Percentiles rank a stretch among this genome's conserved stretches.
Evolutionary conservation across 2,797 vertebrate species (phyloP).

Genomic region (Cichlasoma orientale): DNA sequence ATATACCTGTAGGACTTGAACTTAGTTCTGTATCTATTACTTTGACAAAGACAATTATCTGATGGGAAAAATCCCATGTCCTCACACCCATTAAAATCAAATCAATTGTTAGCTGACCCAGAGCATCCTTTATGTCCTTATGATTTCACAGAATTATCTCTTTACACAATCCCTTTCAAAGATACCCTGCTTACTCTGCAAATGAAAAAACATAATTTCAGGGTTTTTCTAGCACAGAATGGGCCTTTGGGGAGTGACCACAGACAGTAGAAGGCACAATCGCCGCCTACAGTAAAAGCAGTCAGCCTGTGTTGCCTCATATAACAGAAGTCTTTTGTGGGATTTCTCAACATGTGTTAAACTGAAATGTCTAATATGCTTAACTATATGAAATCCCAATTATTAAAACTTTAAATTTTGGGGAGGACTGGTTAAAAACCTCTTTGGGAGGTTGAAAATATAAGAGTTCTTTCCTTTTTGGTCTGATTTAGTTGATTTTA

Average conservation of each 20-base stretch:
- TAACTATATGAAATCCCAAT: too few relatives aligned
- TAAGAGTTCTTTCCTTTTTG: neutral
- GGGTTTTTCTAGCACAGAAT: neutral
- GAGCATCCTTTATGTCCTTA: neutral
- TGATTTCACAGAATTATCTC: slow-evolving; percentile 6
- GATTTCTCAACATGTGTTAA: neutral
- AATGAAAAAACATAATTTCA: neutral
- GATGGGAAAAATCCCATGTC: slow-evolving; percentile 16
- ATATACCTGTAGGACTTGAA: slow-evolving; percentile 5
- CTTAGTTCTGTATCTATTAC: slow-evolving; percentile 10
- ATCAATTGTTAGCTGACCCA: slow-evolving; percentile 7
- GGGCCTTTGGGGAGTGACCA: neutral
- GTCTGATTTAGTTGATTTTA: neutral
- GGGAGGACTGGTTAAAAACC: neutral
- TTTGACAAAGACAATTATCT: slow-evolving; percentile 41
- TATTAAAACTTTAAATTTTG: neutral
- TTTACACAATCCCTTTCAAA: neutral
- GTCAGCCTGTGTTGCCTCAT: neutral
- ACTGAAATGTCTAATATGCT: neutral
- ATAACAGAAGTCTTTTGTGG: neutral
- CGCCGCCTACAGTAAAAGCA: neutral
- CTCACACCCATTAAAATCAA: slow-evolving; percentile 6
- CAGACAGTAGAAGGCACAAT: neutral
- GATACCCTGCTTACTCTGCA: neutral
- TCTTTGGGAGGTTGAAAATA: neutral